A percentile compares a stretch with the other conserved stretches of the same genome.
Evolutionary conservation across 2,888 invertebrate species (phyloP).

Genomic region (Deilephila porcellus): DNA sequence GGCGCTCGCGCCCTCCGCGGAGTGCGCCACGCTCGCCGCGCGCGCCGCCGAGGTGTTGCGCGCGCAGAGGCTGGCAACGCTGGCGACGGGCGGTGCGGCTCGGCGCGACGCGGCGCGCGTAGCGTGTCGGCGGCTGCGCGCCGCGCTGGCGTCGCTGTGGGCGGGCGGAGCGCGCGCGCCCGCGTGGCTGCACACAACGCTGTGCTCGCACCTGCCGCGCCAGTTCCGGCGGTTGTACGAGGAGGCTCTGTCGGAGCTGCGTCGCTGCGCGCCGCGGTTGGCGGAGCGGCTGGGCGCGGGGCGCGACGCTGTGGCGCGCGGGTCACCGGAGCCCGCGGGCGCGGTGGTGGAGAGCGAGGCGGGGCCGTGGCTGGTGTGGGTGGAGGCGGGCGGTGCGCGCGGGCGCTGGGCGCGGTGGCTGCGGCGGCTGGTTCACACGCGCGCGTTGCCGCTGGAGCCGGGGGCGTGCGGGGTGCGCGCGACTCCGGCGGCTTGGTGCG

Average conservation of each 20-base stretch:
- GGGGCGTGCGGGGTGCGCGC: slow-evolving; percentile 41
- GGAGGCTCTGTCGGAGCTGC: slow-evolving; percentile 54
- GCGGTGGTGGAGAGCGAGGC: slow-evolving; percentile 44
- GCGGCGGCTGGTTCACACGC: slow-evolving; percentile 54
- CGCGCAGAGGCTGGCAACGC: slow-evolving; percentile 55
- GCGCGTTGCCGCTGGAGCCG: slow-evolving; percentile 51
- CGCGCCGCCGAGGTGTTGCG: slow-evolving; percentile 50
- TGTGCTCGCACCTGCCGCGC: slow-evolving; percentile 51
- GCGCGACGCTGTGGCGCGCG: slow-evolving; percentile 33
- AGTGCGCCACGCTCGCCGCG: slow-evolving; percentile 57
- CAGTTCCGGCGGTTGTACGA: slow-evolving; percentile 51
- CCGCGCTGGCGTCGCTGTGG: slow-evolving; percentile 52
- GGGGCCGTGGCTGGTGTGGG: slow-evolving; percentile 55
- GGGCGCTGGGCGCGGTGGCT: slow-evolving; percentile 57
- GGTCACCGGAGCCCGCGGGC: slow-evolving; percentile 38
- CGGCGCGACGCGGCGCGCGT: slow-evolving; percentile 40
- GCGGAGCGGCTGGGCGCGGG: slow-evolving; percentile 51
- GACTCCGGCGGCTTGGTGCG: slow-evolving; percentile 60
- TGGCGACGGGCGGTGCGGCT: slow-evolving; percentile 41
- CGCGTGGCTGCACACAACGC: slow-evolving; percentile 59
- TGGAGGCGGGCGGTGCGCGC: slow-evolving; percentile 43
- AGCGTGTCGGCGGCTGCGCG: slow-evolving; percentile 51
- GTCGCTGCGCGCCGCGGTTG: slow-evolving; percentile 54
- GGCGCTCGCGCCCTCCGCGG: slow-evolving; percentile 54
- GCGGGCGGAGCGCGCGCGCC: slow-evolving; percentile 42